Percentiles rank a stretch among this genome's conserved stretches.
phyloP scores from a whole-genome alignment of 1,140 invertebrate genomes.

The Brachionus asplanchnoidis region DNA sequence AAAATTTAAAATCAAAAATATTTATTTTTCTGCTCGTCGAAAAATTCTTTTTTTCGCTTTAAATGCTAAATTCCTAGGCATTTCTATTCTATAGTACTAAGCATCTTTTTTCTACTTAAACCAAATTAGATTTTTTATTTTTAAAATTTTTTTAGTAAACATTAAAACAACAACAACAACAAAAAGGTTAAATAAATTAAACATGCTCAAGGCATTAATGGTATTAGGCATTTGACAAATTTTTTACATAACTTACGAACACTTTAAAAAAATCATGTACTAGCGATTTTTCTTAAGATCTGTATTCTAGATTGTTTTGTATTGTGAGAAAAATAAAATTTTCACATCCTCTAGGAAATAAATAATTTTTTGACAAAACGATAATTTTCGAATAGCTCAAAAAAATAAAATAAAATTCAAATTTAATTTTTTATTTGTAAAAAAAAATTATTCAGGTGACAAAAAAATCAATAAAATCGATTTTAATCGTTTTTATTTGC shows the following conservation, averaged over 20 bases:
- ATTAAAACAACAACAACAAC: neutral
- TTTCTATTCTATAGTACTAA: neutral
- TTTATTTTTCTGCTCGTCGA: neutral
- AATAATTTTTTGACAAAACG: neutral
- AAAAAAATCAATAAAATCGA: slow-evolving; percentile 26
- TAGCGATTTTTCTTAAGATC: neutral
- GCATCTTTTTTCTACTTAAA: neutral
- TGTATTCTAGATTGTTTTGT: neutral
- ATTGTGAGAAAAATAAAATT: neutral
- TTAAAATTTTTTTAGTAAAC: neutral
- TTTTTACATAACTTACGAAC: neutral
- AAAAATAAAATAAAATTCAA: slow-evolving; percentile 1
- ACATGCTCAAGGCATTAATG: neutral
- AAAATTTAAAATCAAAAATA: no score
- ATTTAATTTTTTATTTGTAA: slow-evolving; percentile 4
- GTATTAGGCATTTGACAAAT: neutral
- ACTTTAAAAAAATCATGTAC: neutral
- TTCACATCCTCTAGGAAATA: neutral
- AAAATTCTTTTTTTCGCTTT: neutral
- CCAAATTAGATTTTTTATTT: neutral
- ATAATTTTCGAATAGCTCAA: neutral
- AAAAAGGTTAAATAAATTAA: neutral
- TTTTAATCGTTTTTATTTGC: neutral
- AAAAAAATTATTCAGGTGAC: neutral
- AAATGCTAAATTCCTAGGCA: neutral